Conservation (phyloP, 2,888 invertebrate genomes). For the Mesorhabditis spiculigera region DNA sequence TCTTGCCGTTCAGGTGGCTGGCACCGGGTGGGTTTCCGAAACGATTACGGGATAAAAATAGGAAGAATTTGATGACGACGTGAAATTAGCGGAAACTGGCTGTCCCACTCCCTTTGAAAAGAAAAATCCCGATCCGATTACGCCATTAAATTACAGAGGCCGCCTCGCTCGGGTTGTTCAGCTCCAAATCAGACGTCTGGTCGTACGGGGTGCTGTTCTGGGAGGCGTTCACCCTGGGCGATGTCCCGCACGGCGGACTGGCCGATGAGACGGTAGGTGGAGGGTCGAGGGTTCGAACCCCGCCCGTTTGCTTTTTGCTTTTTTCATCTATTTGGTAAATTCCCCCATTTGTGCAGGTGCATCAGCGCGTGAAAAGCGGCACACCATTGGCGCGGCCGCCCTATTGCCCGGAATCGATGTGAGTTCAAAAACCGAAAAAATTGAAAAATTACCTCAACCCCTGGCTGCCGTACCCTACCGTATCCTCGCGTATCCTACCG, state of each 20-base stretch:
- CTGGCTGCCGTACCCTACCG: slow-evolving; percentile 12
- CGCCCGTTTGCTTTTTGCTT: no score
- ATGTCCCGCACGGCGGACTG: slow-evolving; percentile 90
- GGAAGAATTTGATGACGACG: no score
- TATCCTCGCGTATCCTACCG: not conserved
- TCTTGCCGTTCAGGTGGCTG: slow-evolving; percentile 96
- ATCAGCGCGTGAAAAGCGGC: slow-evolving; percentile 78
- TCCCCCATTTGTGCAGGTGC: no score
- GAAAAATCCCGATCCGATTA: not conserved
- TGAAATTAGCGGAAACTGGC: not conserved
- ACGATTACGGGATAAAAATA: slow-evolving; percentile 69
- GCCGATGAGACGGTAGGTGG: slow-evolving; percentile 67
- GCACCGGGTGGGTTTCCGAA: slow-evolving; percentile 74
- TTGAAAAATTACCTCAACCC: slow-evolving; percentile 8
- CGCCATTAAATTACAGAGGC: slow-evolving; percentile 72
- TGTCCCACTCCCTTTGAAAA: not conserved
- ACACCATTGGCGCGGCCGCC: slow-evolving; percentile 68
- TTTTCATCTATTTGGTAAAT: no score
- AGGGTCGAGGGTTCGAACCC: not conserved
- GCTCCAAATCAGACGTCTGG: slow-evolving; percentile 95
- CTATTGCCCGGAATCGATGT: slow-evolving; percentile 75
- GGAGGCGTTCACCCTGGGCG: slow-evolving; percentile 93
- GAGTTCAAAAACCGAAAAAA: slow-evolving; percentile 38
- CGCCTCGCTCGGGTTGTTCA: slow-evolving; percentile 88
- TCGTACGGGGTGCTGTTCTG: slow-evolving; percentile 70